These are phyloP conservation scores for Polia nebulosa DNA, from an alignment of 2,888 invertebrate genomes.

Conservation along the genomic window DNA sequence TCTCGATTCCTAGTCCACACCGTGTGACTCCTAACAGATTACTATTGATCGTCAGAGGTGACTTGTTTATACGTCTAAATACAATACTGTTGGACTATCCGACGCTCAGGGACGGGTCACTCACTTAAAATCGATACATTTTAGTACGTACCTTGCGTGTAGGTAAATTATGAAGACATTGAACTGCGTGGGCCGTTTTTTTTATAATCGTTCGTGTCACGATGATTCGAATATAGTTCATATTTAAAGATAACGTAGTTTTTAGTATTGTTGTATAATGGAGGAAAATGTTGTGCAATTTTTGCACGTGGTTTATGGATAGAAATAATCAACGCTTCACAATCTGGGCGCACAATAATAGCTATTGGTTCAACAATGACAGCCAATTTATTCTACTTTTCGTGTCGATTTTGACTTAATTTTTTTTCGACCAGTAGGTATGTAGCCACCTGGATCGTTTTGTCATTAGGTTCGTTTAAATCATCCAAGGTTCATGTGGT, in stretches of 20 bases:
- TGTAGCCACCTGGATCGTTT: too few species aligned
- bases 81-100: constrained; percentile 72
- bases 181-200: constrained; percentile 51
- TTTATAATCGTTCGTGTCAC: constrained; percentile 36
- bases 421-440: too few species aligned
- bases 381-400: too few species aligned
- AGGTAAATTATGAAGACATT: constrained; percentile 65
- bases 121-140: constrained; percentile 74
- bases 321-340: not conserved
- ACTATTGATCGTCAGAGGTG: constrained; percentile 77
- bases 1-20: constrained; percentile 48
- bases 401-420: too few species aligned
- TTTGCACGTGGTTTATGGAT: not conserved
- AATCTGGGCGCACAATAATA: too few species aligned
- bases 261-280: not conserved
- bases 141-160: constrained; percentile 61
- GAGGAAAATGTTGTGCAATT: not conserved
- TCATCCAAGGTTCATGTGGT: too few species aligned
- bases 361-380: too few species aligned
- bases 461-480: too few species aligned
- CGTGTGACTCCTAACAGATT: constrained; percentile 71
- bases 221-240: constrained; percentile 20
- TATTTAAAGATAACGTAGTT: constrained; percentile 2
- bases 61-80: constrained; percentile 81
- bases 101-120: constrained; percentile 76